Evolutionary conservation across 1,140 invertebrate genomes (phyloP).

Genomic region (Trichonephila clavipes): DNA sequence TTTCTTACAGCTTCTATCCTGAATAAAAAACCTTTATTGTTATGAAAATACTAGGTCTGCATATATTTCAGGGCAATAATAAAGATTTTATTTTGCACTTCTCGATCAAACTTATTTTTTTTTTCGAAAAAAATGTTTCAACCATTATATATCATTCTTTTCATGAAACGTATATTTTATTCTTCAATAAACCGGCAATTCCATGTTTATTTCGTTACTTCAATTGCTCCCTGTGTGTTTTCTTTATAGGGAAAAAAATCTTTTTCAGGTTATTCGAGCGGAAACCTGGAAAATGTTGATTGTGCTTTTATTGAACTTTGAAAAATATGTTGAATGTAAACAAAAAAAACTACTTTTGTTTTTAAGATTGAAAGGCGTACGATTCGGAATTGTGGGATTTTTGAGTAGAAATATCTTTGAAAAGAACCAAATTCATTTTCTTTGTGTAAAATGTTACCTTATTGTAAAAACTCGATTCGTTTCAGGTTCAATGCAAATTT

Average conservation of each 20-base stretch:
- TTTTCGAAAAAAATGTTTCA: background rate
- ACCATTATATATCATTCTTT: background rate
- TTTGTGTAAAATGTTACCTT: too few relatives aligned
- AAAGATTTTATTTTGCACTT: background rate
- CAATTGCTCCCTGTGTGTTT: background rate
- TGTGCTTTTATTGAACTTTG: too few relatives aligned
- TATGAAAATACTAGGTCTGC: background rate
- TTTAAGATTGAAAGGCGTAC: too few relatives aligned
- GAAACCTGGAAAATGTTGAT: too few relatives aligned
- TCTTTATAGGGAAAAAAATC: background rate
- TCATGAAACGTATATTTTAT: background rate
- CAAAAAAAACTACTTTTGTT: too few relatives aligned
- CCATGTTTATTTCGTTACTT: background rate
- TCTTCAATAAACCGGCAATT: background rate
- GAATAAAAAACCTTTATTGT: constrained; percentile 8
- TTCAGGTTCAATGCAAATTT: too few relatives aligned
- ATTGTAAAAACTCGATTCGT: too few relatives aligned
- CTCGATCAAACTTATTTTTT: background rate
- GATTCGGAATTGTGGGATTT: too few relatives aligned
- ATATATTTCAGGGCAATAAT: background rate
- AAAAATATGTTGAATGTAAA: too few relatives aligned
- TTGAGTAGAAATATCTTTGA: too few relatives aligned
- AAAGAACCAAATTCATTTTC: too few relatives aligned
- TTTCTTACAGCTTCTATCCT: constrained; percentile 8
- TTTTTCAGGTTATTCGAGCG: too few relatives aligned